Evolutionary conservation across 2,113 vertebrate species (phyloP).

Genomic region (Lepidothrix coronata): DNA sequence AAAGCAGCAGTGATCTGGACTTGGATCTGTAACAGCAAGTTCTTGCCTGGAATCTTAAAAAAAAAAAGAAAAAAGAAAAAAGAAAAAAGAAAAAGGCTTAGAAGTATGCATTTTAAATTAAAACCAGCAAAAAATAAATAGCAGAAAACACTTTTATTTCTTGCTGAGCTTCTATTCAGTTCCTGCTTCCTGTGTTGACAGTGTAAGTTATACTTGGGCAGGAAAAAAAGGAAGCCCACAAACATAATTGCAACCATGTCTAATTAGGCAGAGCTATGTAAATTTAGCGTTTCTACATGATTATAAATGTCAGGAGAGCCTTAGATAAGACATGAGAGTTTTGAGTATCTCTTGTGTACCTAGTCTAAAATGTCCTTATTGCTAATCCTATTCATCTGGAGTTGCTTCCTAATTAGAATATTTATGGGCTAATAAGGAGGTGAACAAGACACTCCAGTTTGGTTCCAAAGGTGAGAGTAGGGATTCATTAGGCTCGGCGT

Average conservation of each 20-base stretch:
- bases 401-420: constrained; percentile 84
- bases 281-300: constrained; percentile 69
- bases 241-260: constrained; percentile 65
- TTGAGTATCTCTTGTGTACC: constrained; percentile 63
- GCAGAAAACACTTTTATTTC: neutral
- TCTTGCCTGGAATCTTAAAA: neutral
- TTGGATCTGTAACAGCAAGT: neutral
- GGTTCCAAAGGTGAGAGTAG: constrained; percentile 69
- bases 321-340: constrained; percentile 58
- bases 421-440: constrained; percentile 86
- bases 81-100: neutral
- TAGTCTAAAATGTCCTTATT: constrained; percentile 59
- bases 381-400: constrained; percentile 76
- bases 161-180: neutral
- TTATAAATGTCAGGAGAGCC: constrained; percentile 74
- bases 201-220: constrained; percentile 28
- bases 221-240: constrained; percentile 55
- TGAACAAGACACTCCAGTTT: constrained; percentile 73
- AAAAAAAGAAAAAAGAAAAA: no score
- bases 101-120: neutral
- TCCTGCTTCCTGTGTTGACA: constrained; percentile 52
- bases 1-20: neutral
- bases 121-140: neutral
- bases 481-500: constrained; percentile 72
- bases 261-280: constrained; percentile 77